Base-by-base conservation (phyloP, 2,888 invertebrate species). In the Sinodicranocentrus sp. region DNA sequence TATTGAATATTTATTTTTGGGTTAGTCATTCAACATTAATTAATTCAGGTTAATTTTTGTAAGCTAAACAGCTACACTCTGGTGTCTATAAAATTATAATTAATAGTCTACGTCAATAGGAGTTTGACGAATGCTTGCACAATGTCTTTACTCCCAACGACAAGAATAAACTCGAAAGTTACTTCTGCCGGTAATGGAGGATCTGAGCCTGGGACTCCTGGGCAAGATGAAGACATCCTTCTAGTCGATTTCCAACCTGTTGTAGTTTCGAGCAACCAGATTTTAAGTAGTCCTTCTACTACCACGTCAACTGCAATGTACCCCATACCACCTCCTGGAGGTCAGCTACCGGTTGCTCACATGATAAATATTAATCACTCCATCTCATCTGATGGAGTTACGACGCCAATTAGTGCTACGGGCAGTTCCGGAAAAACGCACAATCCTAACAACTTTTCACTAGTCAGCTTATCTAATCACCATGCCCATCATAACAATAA, bases 71-170 rank as follows among this genome's bases (percentile, higher is more conserved):
- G 1, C n/a, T 39, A 6, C 6, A 8, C 8, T 39, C 6, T 8
- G 13, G 6, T 39, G 13, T 6, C 39, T 8, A 8, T 39, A 39
- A 39, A 52, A n/a, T 52, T 15, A 5, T 52, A 52, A 5, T 5
- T 15, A 52, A 10, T 15, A 52, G 54, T 17, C 5, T 5, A 13
- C 17, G n/a, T 8, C 54, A 52, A 39, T 8, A 13, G 13, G 6
- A 8, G 39, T 39, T 39, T 13, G 8, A 6, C 39, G 39, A 39
- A 39, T 8, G 39, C 8, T 8, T 8, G 13, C n/a, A 43, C 1
- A 43, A 78, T 79, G 84, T 75, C 84, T 1, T n/a, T 77, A n/a
- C 75, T 84, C 26, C 84, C 79, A 52, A 84, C 84, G 25, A 84
- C 84, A n/a, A 44, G 84, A 44, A 84, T 84, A 61, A 78, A 84